Evolutionary conservation across 2,888 invertebrate genomes (phyloP).

Genomic region (Lamellibrachia columna): DNA sequence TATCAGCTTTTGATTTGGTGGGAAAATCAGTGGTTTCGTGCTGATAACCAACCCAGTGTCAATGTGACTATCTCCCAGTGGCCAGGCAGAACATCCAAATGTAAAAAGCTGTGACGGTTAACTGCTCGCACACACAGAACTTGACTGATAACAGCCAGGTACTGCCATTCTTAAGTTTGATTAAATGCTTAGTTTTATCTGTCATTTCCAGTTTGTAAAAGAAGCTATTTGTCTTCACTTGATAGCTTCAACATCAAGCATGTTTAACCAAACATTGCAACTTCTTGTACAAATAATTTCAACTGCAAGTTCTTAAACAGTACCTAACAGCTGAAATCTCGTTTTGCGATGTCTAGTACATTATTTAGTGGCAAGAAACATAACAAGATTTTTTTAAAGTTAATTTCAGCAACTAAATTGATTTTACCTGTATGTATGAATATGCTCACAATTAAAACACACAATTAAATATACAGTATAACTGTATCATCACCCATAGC

Average conservation of each 20-base stretch:
- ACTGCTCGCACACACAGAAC: not conserved
- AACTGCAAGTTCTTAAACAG: not conserved
- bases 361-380: too few relatives aligned
- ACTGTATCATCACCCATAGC: too few relatives aligned
- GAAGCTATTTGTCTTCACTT: not conserved
- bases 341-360: too few relatives aligned
- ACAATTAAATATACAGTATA: too few relatives aligned
- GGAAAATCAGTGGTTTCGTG: not conserved
- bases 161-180: constrained; percentile 1
- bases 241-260: not conserved
- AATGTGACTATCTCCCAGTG: not conserved
- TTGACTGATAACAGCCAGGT: not conserved
- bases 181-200: constrained; percentile 6
- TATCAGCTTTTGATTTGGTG: not conserved
- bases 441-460: too few relatives aligned
- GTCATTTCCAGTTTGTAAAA: not conserved
- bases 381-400: too few relatives aligned
- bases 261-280: constrained; percentile 12
- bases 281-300: not conserved
- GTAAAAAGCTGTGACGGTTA: not conserved
- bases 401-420: too few relatives aligned
- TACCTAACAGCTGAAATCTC: not conserved
- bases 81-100: not conserved
- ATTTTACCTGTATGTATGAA: too few relatives aligned
- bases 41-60: constrained; percentile 2